Percentiles rank a stretch among this genome's conserved stretches.
Evolutionary conservation across 2,797 vertebrate species (phyloP).

Genomic region (Lithobates pipiens): DNA sequence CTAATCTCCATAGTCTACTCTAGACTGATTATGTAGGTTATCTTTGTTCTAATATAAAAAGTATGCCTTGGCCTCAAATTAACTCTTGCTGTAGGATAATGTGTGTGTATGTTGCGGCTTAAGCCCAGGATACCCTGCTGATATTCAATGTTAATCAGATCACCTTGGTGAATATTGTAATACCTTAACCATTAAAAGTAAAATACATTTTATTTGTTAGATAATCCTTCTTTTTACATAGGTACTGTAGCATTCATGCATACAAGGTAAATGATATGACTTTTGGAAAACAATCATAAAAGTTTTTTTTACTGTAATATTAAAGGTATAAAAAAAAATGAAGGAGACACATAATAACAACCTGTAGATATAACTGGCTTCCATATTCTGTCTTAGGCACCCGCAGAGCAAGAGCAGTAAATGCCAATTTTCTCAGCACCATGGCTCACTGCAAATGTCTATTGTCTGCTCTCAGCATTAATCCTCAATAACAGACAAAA

Average conservation of each 20-base stretch:
- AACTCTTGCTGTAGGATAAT: constrained; percentile 8
- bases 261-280: background rate
- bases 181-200: background rate
- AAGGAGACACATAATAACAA: constrained; percentile 6
- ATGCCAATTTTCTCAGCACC: constrained; percentile 45
- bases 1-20: no score
- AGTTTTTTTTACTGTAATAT: constrained; percentile 14
- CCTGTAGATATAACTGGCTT: constrained; percentile 2
- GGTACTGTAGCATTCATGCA: background rate
- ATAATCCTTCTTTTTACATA: background rate
- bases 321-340: background rate
- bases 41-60: constrained; percentile 1
- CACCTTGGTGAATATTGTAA: constrained; percentile 27
- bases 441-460: constrained; percentile 45
- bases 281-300: constrained; percentile 20
- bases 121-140: constrained; percentile 5
- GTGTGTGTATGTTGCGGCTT: constrained; percentile 3
- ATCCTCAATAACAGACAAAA: constrained; percentile 41
- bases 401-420: constrained; percentile 38
- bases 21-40: background rate
- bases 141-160: constrained; percentile 14
- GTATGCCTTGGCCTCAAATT: background rate
- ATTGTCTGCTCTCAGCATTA: constrained; percentile 43
- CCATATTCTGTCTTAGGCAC: constrained; percentile 24
- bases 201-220: background rate